Conservation (phyloP, 1,140 invertebrate species). For the Cotesia vestalis region DNA sequence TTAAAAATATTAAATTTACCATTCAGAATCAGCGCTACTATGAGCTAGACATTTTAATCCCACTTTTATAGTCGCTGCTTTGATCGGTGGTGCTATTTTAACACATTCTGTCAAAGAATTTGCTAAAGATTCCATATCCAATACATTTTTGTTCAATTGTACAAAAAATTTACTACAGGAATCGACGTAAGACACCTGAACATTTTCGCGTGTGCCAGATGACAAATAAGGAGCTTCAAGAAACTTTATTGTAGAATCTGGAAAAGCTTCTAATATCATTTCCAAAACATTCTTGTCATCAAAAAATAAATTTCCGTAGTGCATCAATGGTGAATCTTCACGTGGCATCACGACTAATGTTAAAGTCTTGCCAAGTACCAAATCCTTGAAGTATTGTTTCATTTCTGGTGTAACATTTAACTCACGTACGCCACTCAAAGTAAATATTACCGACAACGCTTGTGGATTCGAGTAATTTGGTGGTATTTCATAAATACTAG, state of each 20-base stretch:
- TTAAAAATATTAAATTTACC: constrained; percentile 67
- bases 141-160: constrained; percentile 70
- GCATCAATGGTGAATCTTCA: constrained; percentile 74
- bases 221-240: constrained; percentile 65
- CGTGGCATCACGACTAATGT: constrained; percentile 72
- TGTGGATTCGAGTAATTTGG: constrained; percentile 73
- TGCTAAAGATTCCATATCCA: constrained; percentile 62
- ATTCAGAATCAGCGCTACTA: constrained; percentile 74
- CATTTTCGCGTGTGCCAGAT: constrained; percentile 56
- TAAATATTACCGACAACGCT: constrained; percentile 78
- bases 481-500: constrained; percentile 78
- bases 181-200: constrained; percentile 76
- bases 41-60: constrained; percentile 78
- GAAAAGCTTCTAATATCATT: constrained; percentile 63
- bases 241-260: constrained; percentile 60
- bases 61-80: constrained; percentile 62
- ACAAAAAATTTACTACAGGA: constrained; percentile 77
- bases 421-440: constrained; percentile 74
- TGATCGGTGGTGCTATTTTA: constrained; percentile 55
- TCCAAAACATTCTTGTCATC: constrained; percentile 69
- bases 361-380: constrained; percentile 71
- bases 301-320: constrained; percentile 75
- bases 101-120: constrained; percentile 40
- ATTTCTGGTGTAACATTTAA: constrained; percentile 73
- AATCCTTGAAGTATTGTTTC: constrained; percentile 74